Percentiles rank a stretch among this genome's conserved stretches.
Conservation (phyloP, 2,113 vertebrate species). For the Myanophis thanlyinensis region DNA sequence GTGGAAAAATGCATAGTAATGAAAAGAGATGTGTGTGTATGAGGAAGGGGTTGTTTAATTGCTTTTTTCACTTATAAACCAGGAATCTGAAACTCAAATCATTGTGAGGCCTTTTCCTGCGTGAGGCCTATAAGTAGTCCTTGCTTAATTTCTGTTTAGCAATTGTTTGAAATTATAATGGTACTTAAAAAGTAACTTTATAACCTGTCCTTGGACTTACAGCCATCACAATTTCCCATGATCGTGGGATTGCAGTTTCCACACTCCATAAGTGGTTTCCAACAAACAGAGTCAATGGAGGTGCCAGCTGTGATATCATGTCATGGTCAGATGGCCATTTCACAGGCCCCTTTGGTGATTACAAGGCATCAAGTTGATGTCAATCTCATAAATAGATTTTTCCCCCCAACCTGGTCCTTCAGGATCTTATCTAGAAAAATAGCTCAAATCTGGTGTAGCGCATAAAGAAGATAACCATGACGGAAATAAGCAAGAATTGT, state of each 20-base stretch:
- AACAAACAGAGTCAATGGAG: not conserved
- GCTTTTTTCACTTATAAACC: not conserved
- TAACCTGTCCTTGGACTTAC: not conserved
- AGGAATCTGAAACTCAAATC: not conserved
- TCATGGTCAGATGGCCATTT: not conserved
- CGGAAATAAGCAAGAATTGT: not conserved
- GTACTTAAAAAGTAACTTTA: not conserved
- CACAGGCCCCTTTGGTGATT: not conserved
- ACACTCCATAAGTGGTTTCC: not conserved
- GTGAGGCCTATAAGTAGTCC: not conserved
- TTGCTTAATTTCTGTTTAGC: not conserved
- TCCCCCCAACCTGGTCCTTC: not conserved
- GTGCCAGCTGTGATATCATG: not conserved
- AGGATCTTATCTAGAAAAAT: not conserved
- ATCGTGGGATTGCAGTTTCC: not conserved
- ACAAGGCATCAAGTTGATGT: not conserved
- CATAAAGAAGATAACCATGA: not conserved
- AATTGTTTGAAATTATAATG: not conserved
- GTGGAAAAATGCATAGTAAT: not conserved
- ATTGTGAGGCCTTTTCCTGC: not conserved
- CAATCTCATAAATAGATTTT: not conserved
- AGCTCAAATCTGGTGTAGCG: not conserved
- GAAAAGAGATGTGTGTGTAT: not conserved
- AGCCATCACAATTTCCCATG: not conserved
- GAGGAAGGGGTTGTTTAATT: not conserved